Conservation (phyloP, 2,113 vertebrate genomes). For the Smithornis capensis region DNA sequence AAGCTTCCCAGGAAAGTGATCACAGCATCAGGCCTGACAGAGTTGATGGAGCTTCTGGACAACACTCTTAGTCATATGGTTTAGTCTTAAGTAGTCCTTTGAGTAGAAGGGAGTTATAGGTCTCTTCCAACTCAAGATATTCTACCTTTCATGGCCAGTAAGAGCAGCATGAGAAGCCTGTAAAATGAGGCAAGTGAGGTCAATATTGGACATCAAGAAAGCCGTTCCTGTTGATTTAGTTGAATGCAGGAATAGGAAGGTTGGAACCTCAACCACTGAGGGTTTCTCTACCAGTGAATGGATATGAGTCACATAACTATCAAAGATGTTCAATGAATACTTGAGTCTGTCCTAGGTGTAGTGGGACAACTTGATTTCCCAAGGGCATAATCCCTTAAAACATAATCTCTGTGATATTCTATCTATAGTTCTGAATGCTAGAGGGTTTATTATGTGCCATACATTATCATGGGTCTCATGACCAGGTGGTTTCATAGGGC, state of each 20-base stretch:
- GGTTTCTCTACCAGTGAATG: neutral
- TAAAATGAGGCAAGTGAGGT: neutral
- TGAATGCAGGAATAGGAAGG: neutral
- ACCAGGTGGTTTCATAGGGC: constrained; percentile 21
- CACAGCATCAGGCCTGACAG: neutral
- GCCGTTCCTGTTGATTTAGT: neutral
- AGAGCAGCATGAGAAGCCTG: neutral
- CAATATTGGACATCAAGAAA: neutral
- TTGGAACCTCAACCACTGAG: neutral
- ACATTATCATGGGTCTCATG: neutral
- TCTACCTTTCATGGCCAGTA: neutral
- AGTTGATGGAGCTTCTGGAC: neutral
- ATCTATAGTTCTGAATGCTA: neutral
- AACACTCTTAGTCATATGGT: neutral
- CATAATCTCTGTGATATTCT: rapidly evolving
- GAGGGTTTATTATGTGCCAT: neutral
- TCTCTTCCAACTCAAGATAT: neutral
- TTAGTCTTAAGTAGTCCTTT: neutral
- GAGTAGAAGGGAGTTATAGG: neutral
- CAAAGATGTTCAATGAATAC: neutral
- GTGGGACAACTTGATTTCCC: neutral
- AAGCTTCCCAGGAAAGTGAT: neutral
- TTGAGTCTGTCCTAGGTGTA: neutral
- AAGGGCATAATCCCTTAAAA: neutral
- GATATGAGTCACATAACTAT: neutral